Evolutionary conservation across 2,888 invertebrate species (phyloP).

Genomic region (Poecilobothrus nobilitatus): DNA sequence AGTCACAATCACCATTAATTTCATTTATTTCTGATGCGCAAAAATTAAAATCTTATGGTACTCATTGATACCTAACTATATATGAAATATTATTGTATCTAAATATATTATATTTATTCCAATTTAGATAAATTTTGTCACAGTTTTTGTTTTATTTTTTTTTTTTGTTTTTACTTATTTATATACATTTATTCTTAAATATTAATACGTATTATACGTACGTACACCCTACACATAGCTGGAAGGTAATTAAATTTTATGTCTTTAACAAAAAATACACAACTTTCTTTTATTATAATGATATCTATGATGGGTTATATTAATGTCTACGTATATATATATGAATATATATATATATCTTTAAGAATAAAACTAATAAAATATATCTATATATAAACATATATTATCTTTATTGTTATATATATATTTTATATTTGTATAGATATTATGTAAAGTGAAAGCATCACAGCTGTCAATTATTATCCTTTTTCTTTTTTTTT

Average conservation of each 20-base stretch:
- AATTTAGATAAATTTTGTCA: too few species aligned
- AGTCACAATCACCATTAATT: too few species aligned
- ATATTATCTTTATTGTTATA: neutral
- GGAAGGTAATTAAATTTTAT: neutral
- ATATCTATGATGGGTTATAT: neutral
- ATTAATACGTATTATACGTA: neutral
- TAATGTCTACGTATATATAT: too few species aligned
- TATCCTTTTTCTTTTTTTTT: neutral
- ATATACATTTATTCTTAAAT: neutral
- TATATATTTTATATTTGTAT: neutral
- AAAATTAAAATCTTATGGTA: too few species aligned
- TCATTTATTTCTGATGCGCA: too few species aligned
- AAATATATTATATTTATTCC: too few species aligned
- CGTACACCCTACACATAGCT: neutral
- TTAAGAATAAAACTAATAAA: too few species aligned
- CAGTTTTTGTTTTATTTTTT: too few species aligned
- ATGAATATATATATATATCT: too few species aligned
- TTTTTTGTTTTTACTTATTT: too few species aligned
- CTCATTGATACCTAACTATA: too few species aligned
- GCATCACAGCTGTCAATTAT: slow-evolving; percentile 4
- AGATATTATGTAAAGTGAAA: neutral
- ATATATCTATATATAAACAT: neutral
- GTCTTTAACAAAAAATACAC: neutral
- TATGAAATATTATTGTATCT: too few species aligned
- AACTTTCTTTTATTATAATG: neutral